Evolutionary conservation across 2,888 invertebrate species (phyloP).

Genomic region (Hirtodrosophila alboralis): DNA sequence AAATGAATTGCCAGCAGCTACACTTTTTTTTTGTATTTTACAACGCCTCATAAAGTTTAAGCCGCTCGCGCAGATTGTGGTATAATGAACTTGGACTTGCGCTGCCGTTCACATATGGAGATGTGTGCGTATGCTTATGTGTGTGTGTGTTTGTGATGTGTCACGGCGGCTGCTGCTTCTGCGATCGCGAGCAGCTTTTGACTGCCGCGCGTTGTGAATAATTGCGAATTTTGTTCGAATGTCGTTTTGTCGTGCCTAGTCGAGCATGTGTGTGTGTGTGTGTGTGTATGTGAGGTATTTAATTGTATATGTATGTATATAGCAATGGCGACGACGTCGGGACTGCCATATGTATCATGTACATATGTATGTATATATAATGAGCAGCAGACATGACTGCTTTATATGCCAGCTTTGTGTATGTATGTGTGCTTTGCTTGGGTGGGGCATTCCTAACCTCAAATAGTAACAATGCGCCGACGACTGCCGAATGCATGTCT

Average conservation of each 20-base stretch:
- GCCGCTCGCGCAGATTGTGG: slow-evolving; percentile 62
- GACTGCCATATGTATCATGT: slow-evolving; percentile 39
- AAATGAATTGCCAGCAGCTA: slow-evolving; percentile 57
- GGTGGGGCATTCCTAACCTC: slow-evolving; percentile 81
- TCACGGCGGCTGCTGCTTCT: slow-evolving; percentile 52
- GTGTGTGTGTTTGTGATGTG: slow-evolving; percentile 45
- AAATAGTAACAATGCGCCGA: slow-evolving; percentile 63
- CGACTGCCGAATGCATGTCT: slow-evolving; percentile 57
- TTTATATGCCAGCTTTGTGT: slow-evolving; percentile 39
- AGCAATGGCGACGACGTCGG: slow-evolving; percentile 46
- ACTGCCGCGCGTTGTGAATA: slow-evolving; percentile 72
- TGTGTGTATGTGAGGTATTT: slow-evolving; percentile 31
- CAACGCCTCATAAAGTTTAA: slow-evolving; percentile 72
- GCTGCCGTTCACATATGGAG: slow-evolving; percentile 35
- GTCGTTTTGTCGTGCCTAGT: slow-evolving; percentile 63
- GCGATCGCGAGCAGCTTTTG: slow-evolving; percentile 72
- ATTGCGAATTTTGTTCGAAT: slow-evolving; percentile 76
- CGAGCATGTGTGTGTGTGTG: slow-evolving; percentile 43
- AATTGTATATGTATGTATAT: slow-evolving; percentile 38
- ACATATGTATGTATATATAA: slow-evolving; percentile 39
- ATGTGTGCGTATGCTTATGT: slow-evolving; percentile 3
- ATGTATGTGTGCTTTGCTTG: slow-evolving; percentile 62
- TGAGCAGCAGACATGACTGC: slow-evolving; percentile 63
- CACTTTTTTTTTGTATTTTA: slow-evolving; percentile 51
- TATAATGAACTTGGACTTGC: slow-evolving; percentile 69